A percentile compares a stretch with the other conserved stretches of the same genome.
Conservation (phyloP, 2,797 vertebrate genomes). For the Schizothorax lantsangensis region DNA sequence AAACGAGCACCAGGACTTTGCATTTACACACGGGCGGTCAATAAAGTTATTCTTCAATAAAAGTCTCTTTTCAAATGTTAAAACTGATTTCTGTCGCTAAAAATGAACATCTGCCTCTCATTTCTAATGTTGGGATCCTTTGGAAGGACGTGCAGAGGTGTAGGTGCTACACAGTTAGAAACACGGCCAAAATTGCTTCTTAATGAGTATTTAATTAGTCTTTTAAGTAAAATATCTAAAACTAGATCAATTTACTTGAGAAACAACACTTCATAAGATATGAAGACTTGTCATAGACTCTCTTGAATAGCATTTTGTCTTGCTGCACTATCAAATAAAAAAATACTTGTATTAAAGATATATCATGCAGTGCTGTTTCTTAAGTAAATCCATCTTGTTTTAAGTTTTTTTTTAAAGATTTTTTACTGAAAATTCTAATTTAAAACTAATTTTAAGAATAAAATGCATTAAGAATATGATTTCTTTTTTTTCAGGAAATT, state of each 20-base stretch:
- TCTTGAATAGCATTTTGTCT: not conserved
- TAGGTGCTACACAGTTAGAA: not conserved
- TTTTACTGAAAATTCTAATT: not conserved
- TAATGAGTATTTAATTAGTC: not conserved
- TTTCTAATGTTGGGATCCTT: not conserved
- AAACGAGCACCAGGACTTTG: not conserved
- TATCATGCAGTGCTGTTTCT: not conserved
- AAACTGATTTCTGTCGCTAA: not conserved
- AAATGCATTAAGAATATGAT: not conserved
- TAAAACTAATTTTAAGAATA: not conserved
- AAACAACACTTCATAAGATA: not conserved
- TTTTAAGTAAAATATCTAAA: not conserved
- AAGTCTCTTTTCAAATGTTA: not conserved
- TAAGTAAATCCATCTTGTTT: slow-evolving; percentile 13
- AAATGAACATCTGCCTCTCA: not conserved
- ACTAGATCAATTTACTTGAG: not conserved
- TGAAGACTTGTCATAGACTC: not conserved
- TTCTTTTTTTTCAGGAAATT: not conserved
- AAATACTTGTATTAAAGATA: not conserved
- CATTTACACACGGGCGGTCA: not conserved
- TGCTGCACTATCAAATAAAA: not conserved
- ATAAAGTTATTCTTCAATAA: not conserved
- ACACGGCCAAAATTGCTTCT: not conserved
- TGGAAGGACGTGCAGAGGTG: not conserved
- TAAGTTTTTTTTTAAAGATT: not conserved